phyloP scores from a whole-genome alignment of 2,113 vertebrate genomes.

The Sciurus niger region DNA sequence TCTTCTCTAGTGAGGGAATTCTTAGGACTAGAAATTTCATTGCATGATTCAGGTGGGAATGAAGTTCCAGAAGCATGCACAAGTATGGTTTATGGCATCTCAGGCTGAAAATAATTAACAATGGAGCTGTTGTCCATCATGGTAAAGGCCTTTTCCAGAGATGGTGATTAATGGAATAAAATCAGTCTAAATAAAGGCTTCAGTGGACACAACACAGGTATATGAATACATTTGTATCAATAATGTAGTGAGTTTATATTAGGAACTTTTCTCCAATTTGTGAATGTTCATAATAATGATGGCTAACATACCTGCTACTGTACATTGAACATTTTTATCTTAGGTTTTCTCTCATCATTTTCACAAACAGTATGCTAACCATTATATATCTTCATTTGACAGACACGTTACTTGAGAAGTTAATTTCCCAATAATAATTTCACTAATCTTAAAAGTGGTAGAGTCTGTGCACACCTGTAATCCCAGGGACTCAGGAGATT shows the following conservation, averaged over 20 bases:
- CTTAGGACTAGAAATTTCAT: neutral
- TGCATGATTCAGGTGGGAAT: neutral
- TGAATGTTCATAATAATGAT: neutral
- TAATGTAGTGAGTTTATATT: neutral
- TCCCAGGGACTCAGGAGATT: no score
- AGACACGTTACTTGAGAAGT: neutral
- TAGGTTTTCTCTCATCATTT: conserved; percentile 2
- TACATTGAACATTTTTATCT: neutral
- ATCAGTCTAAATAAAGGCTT: neutral
- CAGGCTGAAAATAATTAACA: neutral
- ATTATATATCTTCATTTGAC: neutral
- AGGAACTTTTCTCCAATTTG: neutral
- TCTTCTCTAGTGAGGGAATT: neutral
- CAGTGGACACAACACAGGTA: neutral
- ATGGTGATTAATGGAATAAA: neutral
- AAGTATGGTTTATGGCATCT: neutral
- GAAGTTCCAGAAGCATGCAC: neutral
- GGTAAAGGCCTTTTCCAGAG: neutral
- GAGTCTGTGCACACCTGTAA: neutral
- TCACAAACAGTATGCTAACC: neutral
- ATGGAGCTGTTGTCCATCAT: neutral
- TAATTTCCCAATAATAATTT: neutral
- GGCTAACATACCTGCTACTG: neutral
- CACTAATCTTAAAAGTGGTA: neutral
- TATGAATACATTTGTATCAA: neutral